Percentiles rank a stretch among this genome's conserved stretches.
Conservation (phyloP, 2,888 invertebrate genomes). For the Timandra comae region DNA sequence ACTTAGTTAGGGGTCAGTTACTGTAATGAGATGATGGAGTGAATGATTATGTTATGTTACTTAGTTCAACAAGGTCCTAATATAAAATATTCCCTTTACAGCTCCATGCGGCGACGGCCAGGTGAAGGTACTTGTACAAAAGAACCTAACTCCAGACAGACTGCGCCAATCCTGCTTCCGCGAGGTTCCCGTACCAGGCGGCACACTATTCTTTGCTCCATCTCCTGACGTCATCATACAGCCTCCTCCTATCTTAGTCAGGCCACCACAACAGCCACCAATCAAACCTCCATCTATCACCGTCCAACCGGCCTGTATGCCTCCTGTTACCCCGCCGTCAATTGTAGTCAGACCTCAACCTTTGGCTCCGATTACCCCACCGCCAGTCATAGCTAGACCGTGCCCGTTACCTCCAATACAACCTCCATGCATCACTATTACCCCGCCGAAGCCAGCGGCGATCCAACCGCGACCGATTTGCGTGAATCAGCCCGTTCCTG, state of each 20-base stretch:
- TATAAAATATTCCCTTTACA: no score
- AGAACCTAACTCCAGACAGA: constrained; percentile 26
- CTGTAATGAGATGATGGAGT: no score
- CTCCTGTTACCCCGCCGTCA: constrained; percentile 36
- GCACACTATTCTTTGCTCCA: constrained; percentile 41
- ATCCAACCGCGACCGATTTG: constrained; percentile 41
- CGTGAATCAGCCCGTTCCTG: constrained; percentile 37
- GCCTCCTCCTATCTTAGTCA: constrained; percentile 50
- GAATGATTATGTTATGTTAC: no score
- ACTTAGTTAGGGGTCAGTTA: no score
- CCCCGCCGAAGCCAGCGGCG: constrained; percentile 30
- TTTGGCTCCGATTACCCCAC: constrained; percentile 34
- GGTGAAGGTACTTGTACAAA: constrained; percentile 30
- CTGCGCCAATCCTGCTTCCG: constrained; percentile 43
- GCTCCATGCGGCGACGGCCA: constrained; percentile 46
- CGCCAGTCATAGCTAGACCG: constrained; percentile 46
- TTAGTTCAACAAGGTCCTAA: no score
- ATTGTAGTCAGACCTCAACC: constrained; percentile 37
- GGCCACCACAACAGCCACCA: constrained; percentile 32
- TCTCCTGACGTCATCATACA: constrained; percentile 52
- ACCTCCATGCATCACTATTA: constrained; percentile 42
- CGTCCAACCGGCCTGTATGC: constrained; percentile 32
- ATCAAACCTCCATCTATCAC: constrained; percentile 39
- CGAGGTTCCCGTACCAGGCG: constrained; percentile 44
- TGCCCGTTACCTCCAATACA: constrained; percentile 29